Percentiles rank a stretch among this genome's conserved stretches.
phyloP scores from a whole-genome alignment of 2,797 vertebrate genomes.

The Coregonus sp. region DNA sequence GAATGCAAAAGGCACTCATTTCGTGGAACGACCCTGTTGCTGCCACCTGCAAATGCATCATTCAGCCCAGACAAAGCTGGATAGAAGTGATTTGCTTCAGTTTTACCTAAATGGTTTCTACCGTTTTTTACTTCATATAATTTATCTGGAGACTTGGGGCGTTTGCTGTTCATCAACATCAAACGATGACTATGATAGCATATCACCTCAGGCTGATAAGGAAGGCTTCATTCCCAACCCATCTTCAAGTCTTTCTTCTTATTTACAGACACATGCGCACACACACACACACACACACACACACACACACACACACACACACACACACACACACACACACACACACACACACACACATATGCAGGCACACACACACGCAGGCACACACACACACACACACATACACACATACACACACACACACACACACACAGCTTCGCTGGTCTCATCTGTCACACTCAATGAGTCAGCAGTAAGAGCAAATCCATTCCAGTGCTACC shows the following conservation, averaged over 20 bases:
- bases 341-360: not conserved
- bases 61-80: not conserved
- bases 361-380: not conserved
- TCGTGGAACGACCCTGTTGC: not conserved
- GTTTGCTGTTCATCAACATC: not conserved
- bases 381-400: conserved; percentile 1
- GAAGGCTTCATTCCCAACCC: not conserved
- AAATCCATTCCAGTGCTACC: not conserved
- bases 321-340: conserved; percentile 1
- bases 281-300: conserved; percentile 1
- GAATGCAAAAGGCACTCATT: too few relatives aligned
- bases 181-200: not conserved
- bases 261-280: not conserved
- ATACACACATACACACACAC: not conserved
- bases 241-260: not conserved
- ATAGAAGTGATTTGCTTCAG: not conserved
- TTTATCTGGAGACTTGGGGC: not conserved
- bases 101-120: not conserved
- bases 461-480: too few relatives aligned
- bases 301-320: not conserved
- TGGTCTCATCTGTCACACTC: not conserved
- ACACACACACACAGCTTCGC: too few relatives aligned
- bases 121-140: not conserved
- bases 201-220: not conserved
- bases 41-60: not conserved